Evolutionary conservation across 2,888 invertebrate genomes (phyloP).

Genomic region (Deilephila porcellus): DNA sequence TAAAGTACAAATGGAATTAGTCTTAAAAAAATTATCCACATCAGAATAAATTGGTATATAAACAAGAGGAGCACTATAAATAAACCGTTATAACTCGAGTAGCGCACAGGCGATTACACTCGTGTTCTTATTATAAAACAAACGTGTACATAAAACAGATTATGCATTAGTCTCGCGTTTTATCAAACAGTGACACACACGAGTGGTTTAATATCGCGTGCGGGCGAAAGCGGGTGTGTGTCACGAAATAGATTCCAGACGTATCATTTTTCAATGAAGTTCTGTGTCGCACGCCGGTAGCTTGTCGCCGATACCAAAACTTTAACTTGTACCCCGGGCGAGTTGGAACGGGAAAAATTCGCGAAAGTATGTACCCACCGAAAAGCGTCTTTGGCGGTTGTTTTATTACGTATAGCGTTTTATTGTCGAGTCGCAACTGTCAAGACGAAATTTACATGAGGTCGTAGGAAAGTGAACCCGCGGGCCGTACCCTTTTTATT

Average conservation of each 20-base stretch:
- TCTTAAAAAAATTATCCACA: background rate
- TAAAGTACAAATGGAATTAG: background rate
- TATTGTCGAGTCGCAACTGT: slow-evolving; percentile 46
- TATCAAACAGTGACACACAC: slow-evolving; percentile 25
- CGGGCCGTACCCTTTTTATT: slow-evolving; percentile 54
- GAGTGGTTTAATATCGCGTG: slow-evolving; percentile 25
- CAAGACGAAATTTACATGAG: slow-evolving; percentile 47
- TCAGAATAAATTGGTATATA: background rate
- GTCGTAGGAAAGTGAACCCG: slow-evolving; percentile 28
- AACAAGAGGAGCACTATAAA: background rate
- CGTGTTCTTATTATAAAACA: slow-evolving; percentile 21
- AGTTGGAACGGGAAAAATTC: slow-evolving; percentile 17
- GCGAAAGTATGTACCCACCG: slow-evolving; percentile 13
- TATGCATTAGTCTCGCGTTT: slow-evolving; percentile 23
- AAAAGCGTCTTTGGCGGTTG: slow-evolving; percentile 39
- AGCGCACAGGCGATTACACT: background rate
- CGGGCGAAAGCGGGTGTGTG: slow-evolving; percentile 20
- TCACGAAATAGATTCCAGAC: slow-evolving; percentile 3
- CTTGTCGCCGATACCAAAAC: slow-evolving; percentile 12
- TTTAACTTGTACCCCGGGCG: background rate
- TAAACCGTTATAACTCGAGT: background rate
- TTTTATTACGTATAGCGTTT: slow-evolving; percentile 49
- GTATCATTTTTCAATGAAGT: slow-evolving; percentile 23
- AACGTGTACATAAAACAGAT: slow-evolving; percentile 24
- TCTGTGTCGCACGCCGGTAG: background rate